Evolutionary conservation across 2,888 invertebrate species (phyloP).

Genomic region (Cecidostiba fungosa): DNA sequence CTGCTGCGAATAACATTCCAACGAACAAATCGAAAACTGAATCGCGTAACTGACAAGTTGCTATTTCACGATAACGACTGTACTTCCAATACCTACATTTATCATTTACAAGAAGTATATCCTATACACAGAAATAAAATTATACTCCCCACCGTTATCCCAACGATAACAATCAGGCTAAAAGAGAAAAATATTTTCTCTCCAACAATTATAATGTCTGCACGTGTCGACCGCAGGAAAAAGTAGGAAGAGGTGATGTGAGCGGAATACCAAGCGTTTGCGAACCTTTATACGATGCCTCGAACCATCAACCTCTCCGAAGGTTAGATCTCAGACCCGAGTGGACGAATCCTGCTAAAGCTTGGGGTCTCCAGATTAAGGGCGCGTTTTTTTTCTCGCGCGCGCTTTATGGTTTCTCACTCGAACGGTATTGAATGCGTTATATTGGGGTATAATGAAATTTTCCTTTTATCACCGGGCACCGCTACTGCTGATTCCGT

Average conservation of each 20-base stretch:
- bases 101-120: no score
- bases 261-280: not conserved
- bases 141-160: not conserved
- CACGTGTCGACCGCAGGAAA: not conserved
- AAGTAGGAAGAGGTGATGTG: not conserved
- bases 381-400: not conserved
- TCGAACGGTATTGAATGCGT: constrained; percentile 1
- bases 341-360: not conserved
- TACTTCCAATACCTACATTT: no score
- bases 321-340: no score
- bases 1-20: not conserved
- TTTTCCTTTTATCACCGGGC: constrained; percentile 7
- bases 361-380: not conserved
- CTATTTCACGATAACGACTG: not conserved
- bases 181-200: not conserved
- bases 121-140: not conserved
- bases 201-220: not conserved
- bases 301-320: no score
- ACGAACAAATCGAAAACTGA: no score
- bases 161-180: not conserved
- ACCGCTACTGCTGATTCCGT: not conserved
- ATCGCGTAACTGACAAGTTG: not conserved
- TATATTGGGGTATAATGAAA: constrained; percentile 22
- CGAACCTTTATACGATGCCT: not conserved
- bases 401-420: not conserved